Evolutionary conservation across 2,797 vertebrate species (phyloP).

Genomic region (Spheniscus humboldti): DNA sequence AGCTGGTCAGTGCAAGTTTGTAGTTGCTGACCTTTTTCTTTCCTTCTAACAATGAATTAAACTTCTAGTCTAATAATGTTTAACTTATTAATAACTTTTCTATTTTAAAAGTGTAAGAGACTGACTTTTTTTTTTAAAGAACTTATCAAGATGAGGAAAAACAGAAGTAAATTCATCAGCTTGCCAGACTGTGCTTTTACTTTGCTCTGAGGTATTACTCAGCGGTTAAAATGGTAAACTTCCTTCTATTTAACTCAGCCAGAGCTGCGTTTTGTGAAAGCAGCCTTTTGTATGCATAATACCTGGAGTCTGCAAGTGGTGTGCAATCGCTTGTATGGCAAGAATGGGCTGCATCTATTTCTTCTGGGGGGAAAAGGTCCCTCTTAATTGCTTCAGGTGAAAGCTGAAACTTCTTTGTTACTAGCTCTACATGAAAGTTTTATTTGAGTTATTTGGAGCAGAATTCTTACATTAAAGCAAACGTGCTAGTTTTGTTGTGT

Average conservation of each 20-base stretch:
- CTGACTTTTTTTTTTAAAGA: not conserved
- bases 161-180: not conserved
- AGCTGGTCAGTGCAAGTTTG: not conserved
- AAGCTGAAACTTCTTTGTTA: not conserved
- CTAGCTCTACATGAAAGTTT: not conserved
- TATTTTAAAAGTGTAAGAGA: not conserved
- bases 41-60: not conserved
- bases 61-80: not conserved
- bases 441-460: not conserved
- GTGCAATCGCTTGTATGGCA: fast-evolving
- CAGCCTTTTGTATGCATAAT: not conserved
- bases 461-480: not conserved
- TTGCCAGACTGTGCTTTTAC: not conserved
- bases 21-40: not conserved
- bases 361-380: not conserved
- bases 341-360: not conserved
- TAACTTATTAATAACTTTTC: not conserved
- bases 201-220: not conserved
- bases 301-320: not conserved
- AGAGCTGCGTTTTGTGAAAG: not conserved
- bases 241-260: not conserved
- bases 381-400: not conserved
- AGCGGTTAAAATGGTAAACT: not conserved
- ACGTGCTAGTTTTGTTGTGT: not conserved
- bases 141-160: not conserved